Evolutionary conservation across 2,797 vertebrate species (phyloP).

Genomic region (Scarus forsteni): DNA sequence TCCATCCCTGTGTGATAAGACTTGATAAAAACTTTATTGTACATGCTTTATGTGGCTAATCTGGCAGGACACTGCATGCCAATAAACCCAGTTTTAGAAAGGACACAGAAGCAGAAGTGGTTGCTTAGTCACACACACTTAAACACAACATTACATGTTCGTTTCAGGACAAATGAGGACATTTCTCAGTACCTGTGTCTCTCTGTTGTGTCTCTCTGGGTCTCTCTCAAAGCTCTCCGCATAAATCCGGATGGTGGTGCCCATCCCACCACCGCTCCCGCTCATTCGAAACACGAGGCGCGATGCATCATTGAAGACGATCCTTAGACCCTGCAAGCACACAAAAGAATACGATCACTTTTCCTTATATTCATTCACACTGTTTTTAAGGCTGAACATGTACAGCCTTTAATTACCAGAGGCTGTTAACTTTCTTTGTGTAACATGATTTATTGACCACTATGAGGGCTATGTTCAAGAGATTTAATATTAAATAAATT

Average conservation of each 20-base stretch:
- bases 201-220: conserved; percentile 91
- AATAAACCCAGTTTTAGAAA: neutral
- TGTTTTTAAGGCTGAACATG: too few relatives aligned
- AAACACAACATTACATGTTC: neutral
- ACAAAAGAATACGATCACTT: neutral
- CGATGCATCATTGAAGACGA: conserved; percentile 91
- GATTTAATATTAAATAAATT: too few relatives aligned
- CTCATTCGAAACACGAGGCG: conserved; percentile 96
- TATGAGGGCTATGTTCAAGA: too few relatives aligned
- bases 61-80: neutral
- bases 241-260: conserved; percentile 93
- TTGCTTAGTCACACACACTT: neutral
- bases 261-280: conserved; percentile 89
- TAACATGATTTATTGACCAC: too few relatives aligned
- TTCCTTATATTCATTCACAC: too few relatives aligned
- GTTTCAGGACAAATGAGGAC: neutral
- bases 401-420: too few relatives aligned
- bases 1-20: conserved; percentile 3
- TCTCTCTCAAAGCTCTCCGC: conserved; percentile 97
- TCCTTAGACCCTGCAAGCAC: conserved; percentile 89
- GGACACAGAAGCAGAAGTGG: neutral
- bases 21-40: conserved; percentile 5
- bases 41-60: conserved; percentile 5
- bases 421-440: too few relatives aligned
- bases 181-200: conserved; percentile 91